Conservation (phyloP, 2,888 invertebrate species). For the Cantharis rustica region DNA sequence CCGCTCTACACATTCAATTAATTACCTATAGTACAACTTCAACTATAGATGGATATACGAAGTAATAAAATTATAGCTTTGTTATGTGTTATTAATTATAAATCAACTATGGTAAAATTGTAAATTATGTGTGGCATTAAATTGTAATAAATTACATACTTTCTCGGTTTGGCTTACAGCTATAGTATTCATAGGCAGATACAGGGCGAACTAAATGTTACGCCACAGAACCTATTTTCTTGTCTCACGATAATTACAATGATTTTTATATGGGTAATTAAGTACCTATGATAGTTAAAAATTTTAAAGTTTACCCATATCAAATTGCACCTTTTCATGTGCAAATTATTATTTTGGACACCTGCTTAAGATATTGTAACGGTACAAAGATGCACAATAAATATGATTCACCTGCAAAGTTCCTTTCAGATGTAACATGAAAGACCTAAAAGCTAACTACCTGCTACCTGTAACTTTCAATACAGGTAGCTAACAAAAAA, state of each 20-base stretch:
- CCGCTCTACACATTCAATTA: not conserved
- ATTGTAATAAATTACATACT: not conserved
- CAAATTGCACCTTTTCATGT: slow-evolving; percentile 10
- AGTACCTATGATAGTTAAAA: not conserved
- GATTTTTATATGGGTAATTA: not conserved
- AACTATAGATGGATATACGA: not conserved
- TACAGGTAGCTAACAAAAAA: slow-evolving; percentile 19
- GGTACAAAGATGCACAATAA: slow-evolving; percentile 22
- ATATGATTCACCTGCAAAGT: slow-evolving; percentile 17
- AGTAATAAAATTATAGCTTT: not conserved
- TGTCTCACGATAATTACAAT: not conserved
- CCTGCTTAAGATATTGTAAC: slow-evolving; percentile 14
- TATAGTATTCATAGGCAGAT: not conserved
- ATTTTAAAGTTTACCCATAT: not conserved
- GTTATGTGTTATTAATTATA: not conserved
- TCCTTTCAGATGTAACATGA: slow-evolving; percentile 2
- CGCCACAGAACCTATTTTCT: not conserved
- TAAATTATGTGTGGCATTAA: not conserved
- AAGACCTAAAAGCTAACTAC: slow-evolving; percentile 15
- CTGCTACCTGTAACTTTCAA: slow-evolving; percentile 13
- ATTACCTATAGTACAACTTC: not conserved
- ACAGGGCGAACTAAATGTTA: not conserved
- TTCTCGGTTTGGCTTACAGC: not conserved
- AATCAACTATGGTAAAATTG: not conserved
- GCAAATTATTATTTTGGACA: slow-evolving; percentile 14